Evolutionary conservation across 2,113 vertebrate genomes (phyloP), one percentile per base, ranked within the genome.

Genomic region (Pyxicephalus adspersus): DNA sequence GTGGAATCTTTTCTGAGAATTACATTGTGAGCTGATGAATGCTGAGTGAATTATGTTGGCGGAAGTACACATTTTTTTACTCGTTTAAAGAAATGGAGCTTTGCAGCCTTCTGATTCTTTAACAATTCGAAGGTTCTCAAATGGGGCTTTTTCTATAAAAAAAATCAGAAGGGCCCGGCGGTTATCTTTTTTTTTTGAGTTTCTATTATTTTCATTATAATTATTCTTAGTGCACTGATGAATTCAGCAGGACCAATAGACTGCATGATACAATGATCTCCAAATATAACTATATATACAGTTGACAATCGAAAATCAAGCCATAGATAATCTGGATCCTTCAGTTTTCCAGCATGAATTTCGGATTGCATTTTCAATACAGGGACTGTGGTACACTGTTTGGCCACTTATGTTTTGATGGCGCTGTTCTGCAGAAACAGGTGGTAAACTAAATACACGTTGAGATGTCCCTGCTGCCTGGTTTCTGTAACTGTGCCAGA

Each of bases 11-110:
- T 72, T 72, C 58, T 64, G 29, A 70, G 65, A 80, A 63, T 23
- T 71, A 58, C 31, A 72, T 71, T 72, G 57, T 71, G 23, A 72
- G 78, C 23, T 52, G 78, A 64, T 72, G 55, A 80, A 72, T 80
- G 66, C n/a, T 18, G 13, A 18, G 51, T 2, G 76, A 1, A 50
- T 71, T 28, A 22, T 70, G 65, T 60, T 70, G 52, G 64, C 25
- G 64, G 51, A 13, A 4, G n/a, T 3, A 25, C 20, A n/a, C 61
- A 26, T 61, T 34, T 20, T 2, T 9, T 28, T 64, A 8, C 34
- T 23, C 16, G 20, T 17, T 28, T 11, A 72, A 55, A 61, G 22
- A 76, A 18, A 76, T 19, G 23, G 1, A 70, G 11, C n/a, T 18
- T 5, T 2, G 11, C 9, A 17, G 64, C 16, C 25, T 16, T 17